A percentile compares a stretch with the other conserved stretches of the same genome.
phyloP scores from a whole-genome alignment of 2,113 vertebrate genomes.

The Synchiropus splendidus region DNA sequence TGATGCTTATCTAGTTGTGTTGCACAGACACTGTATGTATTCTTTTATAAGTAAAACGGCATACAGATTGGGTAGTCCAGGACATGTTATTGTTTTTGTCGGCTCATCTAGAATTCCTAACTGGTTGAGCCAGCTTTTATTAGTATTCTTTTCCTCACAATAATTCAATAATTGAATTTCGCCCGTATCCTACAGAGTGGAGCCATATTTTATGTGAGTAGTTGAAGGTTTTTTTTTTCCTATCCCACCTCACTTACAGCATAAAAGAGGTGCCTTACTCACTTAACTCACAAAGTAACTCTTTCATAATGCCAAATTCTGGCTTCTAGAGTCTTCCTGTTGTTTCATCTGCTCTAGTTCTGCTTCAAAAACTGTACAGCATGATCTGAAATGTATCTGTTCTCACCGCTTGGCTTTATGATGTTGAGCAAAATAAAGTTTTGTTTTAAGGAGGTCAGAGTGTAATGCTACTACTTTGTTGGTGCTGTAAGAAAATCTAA shows the following conservation, averaged over 20 bases:
- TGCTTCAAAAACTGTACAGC: slow-evolving; percentile 40
- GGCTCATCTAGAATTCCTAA: slow-evolving; percentile 3
- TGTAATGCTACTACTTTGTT: too few species aligned
- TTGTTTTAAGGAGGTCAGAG: too few species aligned
- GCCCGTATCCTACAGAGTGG: slow-evolving; percentile 67
- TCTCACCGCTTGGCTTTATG: too few species aligned
- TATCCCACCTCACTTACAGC: slow-evolving; percentile 29
- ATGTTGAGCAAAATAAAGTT: too few species aligned
- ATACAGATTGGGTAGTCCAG: neutral
- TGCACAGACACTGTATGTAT: too few species aligned
- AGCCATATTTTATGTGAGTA: slow-evolving; percentile 79
- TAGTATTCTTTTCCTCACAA: slow-evolving; percentile 41
- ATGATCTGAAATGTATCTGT: slow-evolving; percentile 55
- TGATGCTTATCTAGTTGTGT: too few species aligned
- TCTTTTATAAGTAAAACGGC: too few species aligned
- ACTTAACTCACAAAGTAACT: slow-evolving; percentile 4
- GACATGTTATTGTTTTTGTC: slow-evolving; percentile 2
- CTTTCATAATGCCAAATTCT: slow-evolving; percentile 1
- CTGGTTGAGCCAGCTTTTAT: slow-evolving; percentile 43
- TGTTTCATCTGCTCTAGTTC: slow-evolving; percentile 29
- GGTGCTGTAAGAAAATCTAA: too few species aligned
- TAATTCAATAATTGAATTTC: slow-evolving; percentile 54
- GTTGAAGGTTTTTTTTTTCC: slow-evolving; percentile 55
- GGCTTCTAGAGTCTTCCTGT: slow-evolving; percentile 11
- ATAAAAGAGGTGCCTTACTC: slow-evolving; percentile 3